phyloP scores from a whole-genome alignment of 2,113 vertebrate genomes.

The Zeus faber region DNA sequence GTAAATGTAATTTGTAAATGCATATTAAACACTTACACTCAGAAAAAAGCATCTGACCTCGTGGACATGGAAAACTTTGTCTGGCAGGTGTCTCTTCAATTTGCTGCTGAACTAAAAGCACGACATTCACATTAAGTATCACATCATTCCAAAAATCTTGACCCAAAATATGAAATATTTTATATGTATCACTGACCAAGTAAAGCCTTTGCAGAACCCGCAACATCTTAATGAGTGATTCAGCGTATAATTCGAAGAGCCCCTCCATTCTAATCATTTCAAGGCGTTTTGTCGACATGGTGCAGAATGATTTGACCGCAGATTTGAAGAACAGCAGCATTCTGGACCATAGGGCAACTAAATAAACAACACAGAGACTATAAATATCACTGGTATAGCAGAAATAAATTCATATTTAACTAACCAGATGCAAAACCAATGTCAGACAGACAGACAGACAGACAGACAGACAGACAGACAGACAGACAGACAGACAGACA shows the following conservation, averaged over 20 bases:
- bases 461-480: no score
- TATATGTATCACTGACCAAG: not conserved
- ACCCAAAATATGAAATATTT: not conserved
- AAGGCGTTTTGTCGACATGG: not conserved
- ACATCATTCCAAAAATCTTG: not conserved
- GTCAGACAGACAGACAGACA: not conserved
- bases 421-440: no score
- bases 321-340: slow-evolving; percentile 31
- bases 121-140: not conserved
- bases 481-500: not conserved
- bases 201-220: not conserved
- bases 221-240: not conserved
- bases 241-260: not conserved
- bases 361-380: not conserved
- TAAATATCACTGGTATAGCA: no score
- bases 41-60: slow-evolving; percentile 4
- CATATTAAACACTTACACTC: not conserved
- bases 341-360: slow-evolving; percentile 40
- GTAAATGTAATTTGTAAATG: not conserved
- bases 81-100: slow-evolving; percentile 9
- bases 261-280: not conserved
- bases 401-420: no score
- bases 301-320: slow-evolving; percentile 33
- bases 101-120: not conserved
- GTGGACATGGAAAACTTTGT: slow-evolving; percentile 35